Evolutionary conservation across 2,113 vertebrate genomes (phyloP), one percentile per base, ranked within the genome.

Genomic region (Delphinus delphis): DNA sequence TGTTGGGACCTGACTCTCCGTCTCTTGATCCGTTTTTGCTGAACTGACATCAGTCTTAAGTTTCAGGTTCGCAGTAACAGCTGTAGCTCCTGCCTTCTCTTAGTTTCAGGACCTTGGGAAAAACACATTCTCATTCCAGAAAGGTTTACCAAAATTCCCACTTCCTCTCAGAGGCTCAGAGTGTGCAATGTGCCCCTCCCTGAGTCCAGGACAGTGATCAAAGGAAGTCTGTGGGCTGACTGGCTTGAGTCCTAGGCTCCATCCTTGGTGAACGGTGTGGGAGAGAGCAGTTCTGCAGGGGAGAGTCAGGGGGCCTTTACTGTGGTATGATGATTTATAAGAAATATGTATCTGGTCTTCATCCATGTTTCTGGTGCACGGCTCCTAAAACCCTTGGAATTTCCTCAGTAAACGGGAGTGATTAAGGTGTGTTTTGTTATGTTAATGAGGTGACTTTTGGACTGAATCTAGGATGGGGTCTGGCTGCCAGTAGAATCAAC

Each of bases 391-490:
- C 31, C 20, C 31, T n/a, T 71, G 28, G 31, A 71, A n/a, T 71
- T 63, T 28, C n/a, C 65, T 21, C 62, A 86, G 21, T 15, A 18
- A 18, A 21, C 13, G 12, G n/a, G 21, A 63, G 11, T 31, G 13
- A 80, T 62, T 62, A 62, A 41, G 14, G 15, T 85, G 36, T 62
- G 63, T 91, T 53, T 80, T 77, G 50, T 79, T 79, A 79, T 33
- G 63, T n/a, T 80, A 71, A 91, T 41, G 4, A 33, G 41, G 41
- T 62, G n/a, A 53, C 26, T n/a, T 79, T n/a, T 10, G 41, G 50
- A 6, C 15, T 36, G 90, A 44, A 60, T 3, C 9, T 44, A 31
- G 65, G 73, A 38, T n/a, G 15, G 21, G 14, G 33, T 5, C 53
- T 53, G 41, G 28, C 65, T 80, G 63, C 26, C 6, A 1, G 8